Percentiles rank a stretch among this genome's conserved stretches.
These are phyloP conservation scores for Heliocidaris erythrogramma DNA, from an alignment of 35 echinoderm and acorn worm species.

Conservation along the genomic window DNA sequence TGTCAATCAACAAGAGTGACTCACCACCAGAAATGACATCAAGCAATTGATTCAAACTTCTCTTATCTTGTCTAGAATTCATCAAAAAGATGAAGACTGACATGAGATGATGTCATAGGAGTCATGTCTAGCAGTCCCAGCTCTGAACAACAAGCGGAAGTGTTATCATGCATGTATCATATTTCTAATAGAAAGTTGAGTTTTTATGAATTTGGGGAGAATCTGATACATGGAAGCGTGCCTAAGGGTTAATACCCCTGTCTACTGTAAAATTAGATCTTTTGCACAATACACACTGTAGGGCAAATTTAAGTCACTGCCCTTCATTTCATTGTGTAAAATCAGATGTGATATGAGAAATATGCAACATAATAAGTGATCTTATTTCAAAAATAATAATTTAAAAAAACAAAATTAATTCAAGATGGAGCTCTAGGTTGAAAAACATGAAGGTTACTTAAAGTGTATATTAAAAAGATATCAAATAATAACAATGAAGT, in stretches of 20 bases:
- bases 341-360: no score
- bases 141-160: background rate
- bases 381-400: no score
- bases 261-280: background rate
- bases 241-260: background rate
- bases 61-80: slow-evolving; percentile 18
- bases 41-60: slow-evolving; percentile 35
- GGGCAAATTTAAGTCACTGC: no score
- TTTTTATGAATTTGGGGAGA: background rate
- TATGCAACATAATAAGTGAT: no score
- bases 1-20: slow-evolving; percentile 23
- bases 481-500: no score
- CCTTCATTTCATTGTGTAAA: no score
- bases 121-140: background rate
- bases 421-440: no score
- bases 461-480: no score
- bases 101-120: background rate
- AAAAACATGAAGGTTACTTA: no score
- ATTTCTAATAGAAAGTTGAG: background rate
- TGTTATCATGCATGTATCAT: background rate
- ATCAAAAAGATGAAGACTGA: background rate
- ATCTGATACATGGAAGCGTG: background rate
- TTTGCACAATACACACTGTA: no score
- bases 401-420: no score
- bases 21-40: slow-evolving; percentile 19